Evolutionary conservation across 2,888 invertebrate species (phyloP), one percentile per base, ranked within the genome.

Genomic region (Cactoblastis cactorum): DNA sequence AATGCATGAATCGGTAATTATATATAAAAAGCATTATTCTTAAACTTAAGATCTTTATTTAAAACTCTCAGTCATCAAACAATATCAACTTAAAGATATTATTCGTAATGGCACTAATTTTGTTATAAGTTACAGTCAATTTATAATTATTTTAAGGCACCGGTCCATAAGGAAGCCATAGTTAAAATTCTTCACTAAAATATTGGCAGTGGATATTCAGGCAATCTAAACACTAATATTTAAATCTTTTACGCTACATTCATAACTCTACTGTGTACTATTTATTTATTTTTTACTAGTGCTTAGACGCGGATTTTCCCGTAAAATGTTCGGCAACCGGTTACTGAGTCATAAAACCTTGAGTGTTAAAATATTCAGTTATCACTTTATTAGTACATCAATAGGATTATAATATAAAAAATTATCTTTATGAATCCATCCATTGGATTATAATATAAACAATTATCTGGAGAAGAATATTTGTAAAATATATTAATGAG

Each of bases 51-150:
- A 37, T 50, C 53, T 50, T 53, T 55, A 59, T 51, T 47, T 56
- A 52, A 58, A 57, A 54, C 61, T 56, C 58, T 58, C 53, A 58
- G 39, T 58, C 68, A 68, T 65, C 64, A 67, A 69, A 65, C 67
- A 65, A 28, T 28, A 28, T 60, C 56, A 53, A 60, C 54, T 55
- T 58, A 41, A 14, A 38, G 39, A 33, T 28, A 39, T 32, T 49
- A 49, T 22, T 49, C 41, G 32, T 49, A 49, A 84, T 84, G 84
- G 83, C 84, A 84, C 83, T 75, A 80, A 66, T 74, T 66, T 63
- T 65, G 62, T 62, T 64, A 67, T 55, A 63, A 58, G 59, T 69
- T 65, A 64, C 17, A 24, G 17, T 48, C 28, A 19, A 28, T 14
- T 11, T 35, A 35, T 24, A 35, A 46, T 22, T 46, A 22, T 14